Percentiles rank a stretch among this genome's conserved stretches.
phyloP scores from a whole-genome alignment of 2,113 vertebrate species.

The Ceratotherium simum region DNA sequence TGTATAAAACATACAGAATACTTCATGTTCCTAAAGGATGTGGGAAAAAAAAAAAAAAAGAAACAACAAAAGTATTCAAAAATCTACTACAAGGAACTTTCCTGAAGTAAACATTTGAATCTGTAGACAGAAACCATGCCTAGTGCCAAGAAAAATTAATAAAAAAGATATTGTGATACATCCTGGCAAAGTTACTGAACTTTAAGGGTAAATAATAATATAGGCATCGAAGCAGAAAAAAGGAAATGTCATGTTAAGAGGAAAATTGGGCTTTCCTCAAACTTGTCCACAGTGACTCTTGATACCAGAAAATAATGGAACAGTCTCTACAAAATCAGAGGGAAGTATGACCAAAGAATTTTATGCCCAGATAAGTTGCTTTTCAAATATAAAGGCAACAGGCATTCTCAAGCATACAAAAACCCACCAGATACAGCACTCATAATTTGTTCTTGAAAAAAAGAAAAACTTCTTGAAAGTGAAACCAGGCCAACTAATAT shows the following conservation, averaged over 20 bases:
- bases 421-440: background rate
- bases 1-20: background rate
- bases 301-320: background rate
- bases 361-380: background rate
- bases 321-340: background rate
- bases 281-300: background rate
- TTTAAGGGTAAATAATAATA: conserved; percentile 9
- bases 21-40: background rate
- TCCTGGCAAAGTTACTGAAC: background rate
- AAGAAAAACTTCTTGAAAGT: background rate
- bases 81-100: background rate
- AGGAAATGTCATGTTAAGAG: background rate
- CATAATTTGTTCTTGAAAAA: conserved; percentile 10
- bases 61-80: background rate
- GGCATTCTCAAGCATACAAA: background rate
- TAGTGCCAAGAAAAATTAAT: background rate
- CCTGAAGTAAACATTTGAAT: background rate
- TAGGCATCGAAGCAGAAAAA: background rate
- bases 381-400: conserved; percentile 1
- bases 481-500: background rate
- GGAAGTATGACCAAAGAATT: background rate
- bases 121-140: background rate
- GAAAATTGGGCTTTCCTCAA: background rate
- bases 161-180: background rate
- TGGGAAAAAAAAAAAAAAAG: rapidly evolving